Evolutionary conservation across 35 echinoderm and acorn worm genomes (phyloP).

Genomic region (Anneissia japonica): DNA sequence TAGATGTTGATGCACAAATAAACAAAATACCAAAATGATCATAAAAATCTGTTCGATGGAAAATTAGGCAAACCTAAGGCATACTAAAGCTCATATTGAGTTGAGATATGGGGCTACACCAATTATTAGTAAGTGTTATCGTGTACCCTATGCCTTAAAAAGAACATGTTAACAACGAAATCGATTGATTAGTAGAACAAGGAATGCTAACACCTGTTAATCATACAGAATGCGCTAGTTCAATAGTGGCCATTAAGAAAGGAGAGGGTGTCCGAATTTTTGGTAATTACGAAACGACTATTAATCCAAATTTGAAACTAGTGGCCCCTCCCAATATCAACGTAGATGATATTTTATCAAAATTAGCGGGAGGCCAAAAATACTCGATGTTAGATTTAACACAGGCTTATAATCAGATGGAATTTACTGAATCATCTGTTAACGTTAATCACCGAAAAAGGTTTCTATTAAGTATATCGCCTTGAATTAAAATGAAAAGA

Average conservation of each 20-base stretch:
- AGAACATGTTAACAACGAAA: conserved; percentile 28
- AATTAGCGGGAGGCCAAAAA: not conserved
- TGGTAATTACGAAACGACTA: conserved; percentile 18
- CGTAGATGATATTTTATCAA: conserved; percentile 31
- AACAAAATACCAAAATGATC: conserved; percentile 12
- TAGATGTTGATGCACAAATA: conserved; percentile 2
- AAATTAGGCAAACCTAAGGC: conserved; percentile 28
- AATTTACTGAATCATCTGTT: conserved; percentile 37
- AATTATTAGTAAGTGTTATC: conserved; percentile 16
- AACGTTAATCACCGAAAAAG: conserved; percentile 40
- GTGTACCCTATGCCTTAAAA: conserved; percentile 40
- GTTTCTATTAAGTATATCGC: conserved; percentile 24
- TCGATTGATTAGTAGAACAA: conserved; percentile 4
- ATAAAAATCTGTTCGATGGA: conserved; percentile 27
- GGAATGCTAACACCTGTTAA: conserved; percentile 14
- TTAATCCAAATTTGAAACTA: conserved; percentile 18
- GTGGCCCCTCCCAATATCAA: conserved; percentile 38
- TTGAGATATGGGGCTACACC: conserved; percentile 3
- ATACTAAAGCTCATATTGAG: conserved; percentile 26
- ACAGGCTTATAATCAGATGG: conserved; percentile 46
- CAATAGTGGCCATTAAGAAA: conserved; percentile 24
- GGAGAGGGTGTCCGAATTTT: conserved; percentile 12
- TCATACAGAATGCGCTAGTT: conserved; percentile 4
- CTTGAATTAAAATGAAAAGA: not conserved
- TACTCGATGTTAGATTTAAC: conserved; percentile 36